A percentile compares a stretch with the other conserved stretches of the same genome.
These are phyloP conservation scores for Drepana falcataria DNA, from an alignment of 2,888 invertebrate genomes.

Conservation along the genomic window DNA sequence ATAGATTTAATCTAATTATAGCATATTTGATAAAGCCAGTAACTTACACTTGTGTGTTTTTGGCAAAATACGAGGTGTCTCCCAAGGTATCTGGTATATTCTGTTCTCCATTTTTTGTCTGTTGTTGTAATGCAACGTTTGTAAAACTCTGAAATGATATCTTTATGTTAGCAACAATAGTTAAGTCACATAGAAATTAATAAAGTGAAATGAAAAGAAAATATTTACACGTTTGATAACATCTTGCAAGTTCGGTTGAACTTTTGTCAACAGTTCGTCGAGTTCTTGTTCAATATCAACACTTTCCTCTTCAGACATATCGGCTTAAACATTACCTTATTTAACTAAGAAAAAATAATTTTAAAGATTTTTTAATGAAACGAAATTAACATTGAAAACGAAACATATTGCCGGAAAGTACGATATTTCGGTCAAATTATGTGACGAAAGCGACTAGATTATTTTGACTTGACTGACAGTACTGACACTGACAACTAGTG, in stretches of 20 bases:
- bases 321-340: slow-evolving; percentile 34
- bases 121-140: slow-evolving; percentile 76
- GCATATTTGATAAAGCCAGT: too few species aligned
- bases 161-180: slow-evolving; percentile 2
- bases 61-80: slow-evolving; percentile 74
- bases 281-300: slow-evolving; percentile 72
- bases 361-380: slow-evolving; percentile 6
- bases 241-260: slow-evolving; percentile 77
- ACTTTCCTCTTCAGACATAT: slow-evolving; percentile 58
- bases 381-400: slow-evolving; percentile 15
- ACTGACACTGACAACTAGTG: too few species aligned
- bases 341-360: slow-evolving; percentile 5
- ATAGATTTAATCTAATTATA: too few species aligned
- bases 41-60: slow-evolving; percentile 79
- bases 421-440: too few species aligned
- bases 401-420: slow-evolving; percentile 28
- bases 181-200: not conserved
- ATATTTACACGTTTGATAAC: slow-evolving; percentile 79
- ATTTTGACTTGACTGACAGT: too few species aligned
- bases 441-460: too few species aligned
- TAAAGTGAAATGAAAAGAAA: slow-evolving; percentile 5
- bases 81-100: slow-evolving; percentile 64
- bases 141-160: slow-evolving; percentile 74
- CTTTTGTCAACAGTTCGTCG: slow-evolving; percentile 64
- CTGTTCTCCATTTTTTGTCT: slow-evolving; percentile 69